Evolutionary conservation across 2,113 vertebrate species (phyloP).

Genomic region (Phoenicopterus ruber): DNA sequence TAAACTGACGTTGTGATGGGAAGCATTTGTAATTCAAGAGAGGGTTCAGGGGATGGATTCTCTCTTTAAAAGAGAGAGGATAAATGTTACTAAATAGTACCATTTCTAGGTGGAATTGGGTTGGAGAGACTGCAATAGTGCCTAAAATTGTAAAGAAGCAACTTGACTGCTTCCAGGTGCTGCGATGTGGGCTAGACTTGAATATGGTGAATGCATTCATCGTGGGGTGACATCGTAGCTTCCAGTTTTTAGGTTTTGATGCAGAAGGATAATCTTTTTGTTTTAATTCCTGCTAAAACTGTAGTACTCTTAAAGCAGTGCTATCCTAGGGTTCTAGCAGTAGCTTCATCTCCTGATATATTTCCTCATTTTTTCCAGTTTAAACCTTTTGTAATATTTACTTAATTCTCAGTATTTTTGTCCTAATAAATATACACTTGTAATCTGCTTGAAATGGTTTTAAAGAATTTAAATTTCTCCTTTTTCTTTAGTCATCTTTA

Average conservation of each 20-base stretch:
- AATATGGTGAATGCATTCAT: not conserved
- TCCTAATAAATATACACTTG: not conserved
- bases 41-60: not conserved
- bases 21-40: not conserved
- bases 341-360: not conserved
- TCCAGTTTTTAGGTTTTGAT: not conserved
- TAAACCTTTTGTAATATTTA: not conserved
- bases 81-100: not conserved
- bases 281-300: not conserved
- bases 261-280: not conserved
- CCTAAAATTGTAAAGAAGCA: not conserved
- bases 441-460: not conserved
- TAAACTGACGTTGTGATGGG: not conserved
- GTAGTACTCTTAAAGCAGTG: not conserved
- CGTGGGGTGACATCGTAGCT: not conserved
- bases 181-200: not conserved
- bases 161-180: not conserved
- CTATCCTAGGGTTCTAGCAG: not conserved
- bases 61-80: not conserved
- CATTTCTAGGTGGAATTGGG: not conserved
- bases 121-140: not conserved
- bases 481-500: not conserved
- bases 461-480: not conserved
- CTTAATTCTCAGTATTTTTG: not conserved
- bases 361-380: not conserved